Evolutionary conservation across 2,888 invertebrate genomes (phyloP), one percentile per base, ranked within the genome.

Genomic region (Melanostoma scalare): DNA sequence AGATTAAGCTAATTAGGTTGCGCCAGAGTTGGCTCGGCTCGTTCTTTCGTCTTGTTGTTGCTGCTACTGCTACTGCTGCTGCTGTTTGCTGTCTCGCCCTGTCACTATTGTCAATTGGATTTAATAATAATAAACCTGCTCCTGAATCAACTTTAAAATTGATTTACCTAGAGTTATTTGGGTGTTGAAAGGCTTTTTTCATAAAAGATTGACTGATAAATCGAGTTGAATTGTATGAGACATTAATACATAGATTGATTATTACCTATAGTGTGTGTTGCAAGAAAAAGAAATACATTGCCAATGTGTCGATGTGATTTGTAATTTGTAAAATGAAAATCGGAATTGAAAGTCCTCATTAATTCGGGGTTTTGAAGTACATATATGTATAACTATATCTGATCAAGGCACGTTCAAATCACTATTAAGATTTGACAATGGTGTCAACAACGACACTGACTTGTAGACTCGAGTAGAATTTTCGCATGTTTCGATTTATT

Each of bases 1-100:
- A 79, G 84, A 84, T 84, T 84, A 79, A 60, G 75, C 53, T 79
- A 84, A 84, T 79, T 79, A 84, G 65, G 79, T 79, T 84, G 74
- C 9, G 74, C 33, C 65, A 55, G 77, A 60, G 44, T 58, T n/a
- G 33, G 42, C 10, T 31, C 9, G 42, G n/a, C 3, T 76, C 67
- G 60, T 52, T 67, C 53, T 67, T 53, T 36, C 9, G 42, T 31
- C 44, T 35, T 36, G 58, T 63, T 4, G 52, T 61, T 10, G 53
- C 42, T 2, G n/a, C 10, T n/a, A 20, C 48, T 20, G 2, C 38
- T 9, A 9, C 20, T 35, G 2, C 48, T 20, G 2, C 38, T 9
- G 20, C 20, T 35, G 2, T 9, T n/a, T 52, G 33, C 38, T 60
- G 42, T 40, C 3, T 2, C 33, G 3, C 5, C 10, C n/a, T 10